Base-by-base conservation (phyloP, 2,888 invertebrate species). In the Erebia aethiops region DNA sequence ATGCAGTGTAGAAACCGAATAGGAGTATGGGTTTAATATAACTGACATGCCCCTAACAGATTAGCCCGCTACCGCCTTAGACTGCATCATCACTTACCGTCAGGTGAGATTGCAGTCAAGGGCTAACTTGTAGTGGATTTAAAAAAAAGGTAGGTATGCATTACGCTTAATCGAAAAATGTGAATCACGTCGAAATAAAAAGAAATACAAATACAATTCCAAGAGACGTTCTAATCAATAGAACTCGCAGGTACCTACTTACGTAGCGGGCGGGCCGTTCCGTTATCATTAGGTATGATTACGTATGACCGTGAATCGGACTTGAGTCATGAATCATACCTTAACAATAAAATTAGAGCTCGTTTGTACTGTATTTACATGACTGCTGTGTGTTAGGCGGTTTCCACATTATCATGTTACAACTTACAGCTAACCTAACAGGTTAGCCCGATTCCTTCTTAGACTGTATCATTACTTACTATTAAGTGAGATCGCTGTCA, bases 271-370 rank as follows among this genome's bases (percentile, higher is more conserved):
- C 60, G 46, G 54, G 51, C 64, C 60, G 52, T 9, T 61, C 69
- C 18, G 68, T 74, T 74, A 74, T 72, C 72, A 70, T 21, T 62
- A n/a, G n/a, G n/a, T n/a, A 68, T 63, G 68, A 72, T 69, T 71
- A 73, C 68, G 68, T 13, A 68, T 62, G 73, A 71, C 65, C 64
- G 54, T 65, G 65, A 51, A 62, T 60, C 11, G 49, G 61, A 65
- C 18, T 68, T 73, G 71, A 62, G 51, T 71, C 67, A 71, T 70
- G 66, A 69, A 49, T 69, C 71, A 62, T 62, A 7, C 16, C n/a
- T 49, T 62, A 68, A 70, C 68, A 66, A 70, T 70, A 60, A 61
- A 71, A 70, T 65, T 65, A 62, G 63, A 58, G 4, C 46, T 66
- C 43, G 66, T 57, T 66, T 66, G 56, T n/a, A 21, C 43, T n/a